Base-by-base conservation (phyloP, 2,797 vertebrate species). In the Ispidina lecontei region DNA sequence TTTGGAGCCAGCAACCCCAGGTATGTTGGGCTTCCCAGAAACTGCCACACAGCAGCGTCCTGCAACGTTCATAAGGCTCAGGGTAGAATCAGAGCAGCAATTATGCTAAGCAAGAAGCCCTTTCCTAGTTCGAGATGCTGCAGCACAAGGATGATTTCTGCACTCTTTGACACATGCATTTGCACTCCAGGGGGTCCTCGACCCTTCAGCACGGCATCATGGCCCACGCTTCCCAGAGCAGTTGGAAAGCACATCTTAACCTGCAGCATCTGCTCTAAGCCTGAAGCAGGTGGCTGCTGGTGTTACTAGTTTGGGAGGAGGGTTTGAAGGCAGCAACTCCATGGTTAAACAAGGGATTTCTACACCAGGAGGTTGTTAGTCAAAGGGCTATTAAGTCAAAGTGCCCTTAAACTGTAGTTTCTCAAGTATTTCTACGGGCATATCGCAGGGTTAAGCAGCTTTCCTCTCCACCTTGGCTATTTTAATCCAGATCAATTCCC, bases 401-500 rank as follows among this genome's bases (percentile, higher is more conserved):
- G 70, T 37, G 33, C 65, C 89, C 82, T 92, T 90, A 92, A 78
- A 95, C 90, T 78, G 73, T 22, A 90, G 79, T 86, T 91, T 95
- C 91, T 93, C 70, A 84, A 90, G 79, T 84, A 91, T 65, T 92
- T 92, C 76, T 87, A 51, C 47, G 67, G 81, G 85, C 54, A 93
- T 84, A 95, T 89, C 8, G 0, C 43, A 39, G 47, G 60, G 52
- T 93, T 92, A 95, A 94, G 90, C 76, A 49, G 90, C 85, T 96
- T 95, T 96, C 82, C 85, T 91, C 79, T 77, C 83, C 52, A 83
- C 76, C 43, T 59, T 65, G 76, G 90, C 85, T 90, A 87, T 73
- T 84, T 92, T 90, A 92, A 95, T 94, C 90, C 93, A 87, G 70
- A 87, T 89, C 87, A 91, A 89, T 87, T 87, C 88, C 69, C 46